Base-by-base conservation (phyloP, 92 coral and sea anemone species). In the Hydrozoanthus gracilis region DNA sequence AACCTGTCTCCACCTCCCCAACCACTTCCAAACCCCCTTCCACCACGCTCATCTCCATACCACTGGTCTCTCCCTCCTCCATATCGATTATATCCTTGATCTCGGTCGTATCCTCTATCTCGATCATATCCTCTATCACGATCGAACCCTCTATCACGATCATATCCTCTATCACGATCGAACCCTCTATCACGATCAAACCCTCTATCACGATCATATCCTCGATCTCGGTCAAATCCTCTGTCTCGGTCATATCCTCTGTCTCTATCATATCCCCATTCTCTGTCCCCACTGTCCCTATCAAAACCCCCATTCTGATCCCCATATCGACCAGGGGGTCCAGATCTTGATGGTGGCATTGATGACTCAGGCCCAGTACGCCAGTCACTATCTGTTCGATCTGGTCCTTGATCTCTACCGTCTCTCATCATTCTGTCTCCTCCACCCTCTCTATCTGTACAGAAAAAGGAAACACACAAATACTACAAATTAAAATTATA, bases 371-470 rank as follows among this genome's bases (percentile, higher is more conserved):
- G 88, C 58, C 71, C 90, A 15, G 92, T 91, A 54, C 99, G 93
- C 99, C 99, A 96, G 66, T 96, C 96, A 4, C 94, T 87, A 76
- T 88, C 90, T 1, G 95, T 86, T 9, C 92, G 88, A 64, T 94
- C 96, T 8, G 96, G 92, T 58, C 87, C 89, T 54, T 88, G 91
- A 52, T 90, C 93, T 83, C 91, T 86, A 13, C 50, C 76, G 8
- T 89, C 87, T 73, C 92, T 85, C 50, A 88, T 91, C 64, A 65
- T 66, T 80, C 92, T 78, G 71, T 93, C 99, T 71, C 98, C 91
- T 49, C 93, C 39, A 27, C 39, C 92, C 10, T 85, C 95, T 55
- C 91, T 64, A 4, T 80, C 85, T 80, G 60, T 64, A 12, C 11
- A 4, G 27, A 68, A 68, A 18, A 46, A 13, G 27, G 54, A 54